These are phyloP conservation scores for Sialia sialis DNA, from an alignment of 2,113 vertebrate species.

Conservation along the genomic window DNA sequence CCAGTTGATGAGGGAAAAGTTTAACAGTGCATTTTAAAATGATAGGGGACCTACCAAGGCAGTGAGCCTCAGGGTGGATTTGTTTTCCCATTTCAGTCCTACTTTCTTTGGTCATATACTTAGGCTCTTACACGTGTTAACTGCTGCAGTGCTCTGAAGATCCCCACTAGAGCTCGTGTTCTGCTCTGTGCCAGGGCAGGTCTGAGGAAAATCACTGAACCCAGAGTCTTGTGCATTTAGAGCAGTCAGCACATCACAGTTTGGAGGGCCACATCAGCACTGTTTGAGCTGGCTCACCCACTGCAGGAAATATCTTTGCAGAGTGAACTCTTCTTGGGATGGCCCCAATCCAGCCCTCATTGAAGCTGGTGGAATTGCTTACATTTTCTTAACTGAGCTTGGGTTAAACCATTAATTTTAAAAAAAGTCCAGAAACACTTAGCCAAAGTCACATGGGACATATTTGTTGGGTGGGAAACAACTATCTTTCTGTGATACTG, in stretches of 20 bases:
- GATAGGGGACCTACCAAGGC: background rate
- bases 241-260: background rate
- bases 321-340: background rate
- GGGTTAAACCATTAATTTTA: background rate
- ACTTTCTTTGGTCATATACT: background rate
- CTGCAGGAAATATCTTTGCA: constrained; percentile 39
- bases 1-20: background rate
- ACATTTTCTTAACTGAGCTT: background rate
- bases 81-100: background rate
- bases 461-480: background rate
- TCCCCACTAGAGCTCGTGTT: background rate
- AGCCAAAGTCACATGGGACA: background rate
- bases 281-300: constrained; percentile 1
- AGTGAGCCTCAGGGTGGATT: background rate
- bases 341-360: background rate
- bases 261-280: constrained; percentile 45
- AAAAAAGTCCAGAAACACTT: background rate
- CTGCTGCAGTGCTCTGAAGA: background rate
- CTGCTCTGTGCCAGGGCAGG: background rate
- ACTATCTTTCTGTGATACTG: background rate
- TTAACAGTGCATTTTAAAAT: background rate
- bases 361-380: constrained; percentile 15
- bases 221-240: background rate
- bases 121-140: fast-evolving
- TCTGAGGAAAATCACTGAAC: background rate